Base-by-base conservation (phyloP, 2,113 vertebrate species). In the Brevimyrus niger region DNA sequence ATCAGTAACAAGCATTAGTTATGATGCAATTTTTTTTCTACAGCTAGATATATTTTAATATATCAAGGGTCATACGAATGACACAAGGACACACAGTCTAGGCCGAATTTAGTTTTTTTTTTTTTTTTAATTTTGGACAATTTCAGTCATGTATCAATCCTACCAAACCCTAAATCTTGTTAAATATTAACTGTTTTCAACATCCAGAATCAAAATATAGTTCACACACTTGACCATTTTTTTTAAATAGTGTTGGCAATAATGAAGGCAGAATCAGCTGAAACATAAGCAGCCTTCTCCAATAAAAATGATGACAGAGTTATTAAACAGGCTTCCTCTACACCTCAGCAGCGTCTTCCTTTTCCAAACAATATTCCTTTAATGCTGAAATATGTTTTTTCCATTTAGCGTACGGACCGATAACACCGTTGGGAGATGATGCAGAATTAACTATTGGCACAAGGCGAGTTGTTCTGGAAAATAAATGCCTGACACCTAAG, bases 251-350 rank as follows among this genome's bases (percentile, higher is more conserved):
- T 58, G 55, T 88, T 92, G 91, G 92, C 94, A 95, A 94, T 93
- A 93, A 93, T 93, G 90, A 92, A 89, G 91, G 92, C 93, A 90
- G 93, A 94, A 95, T 91, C 93, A 91, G 95, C 93, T 96, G 95
- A 95, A 96, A 95, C 94, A 94, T 8, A 53, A 35, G 85, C 38
- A 84, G 82, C 17, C 42, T 84, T 46, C 94, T 94, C 93, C 93
- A 94, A 95, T 96, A 97, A 97, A 97, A 97, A 96, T 96, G 96
- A 96, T 97, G 96, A 95, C 96, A 94, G 96, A 96, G 97, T 97
- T 97, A 97, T 96, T 96, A 95, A 95, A 94, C 97, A 97, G 96
- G 95, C 96, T 97, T 97, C 97, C 97, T 97, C 95, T 96, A 95
- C 94, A 95, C 95, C 96, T 96, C 95, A 91, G 94, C 96, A 94